phyloP scores from a whole-genome alignment of 2,888 invertebrate species.

The Dynastes grantii region DNA sequence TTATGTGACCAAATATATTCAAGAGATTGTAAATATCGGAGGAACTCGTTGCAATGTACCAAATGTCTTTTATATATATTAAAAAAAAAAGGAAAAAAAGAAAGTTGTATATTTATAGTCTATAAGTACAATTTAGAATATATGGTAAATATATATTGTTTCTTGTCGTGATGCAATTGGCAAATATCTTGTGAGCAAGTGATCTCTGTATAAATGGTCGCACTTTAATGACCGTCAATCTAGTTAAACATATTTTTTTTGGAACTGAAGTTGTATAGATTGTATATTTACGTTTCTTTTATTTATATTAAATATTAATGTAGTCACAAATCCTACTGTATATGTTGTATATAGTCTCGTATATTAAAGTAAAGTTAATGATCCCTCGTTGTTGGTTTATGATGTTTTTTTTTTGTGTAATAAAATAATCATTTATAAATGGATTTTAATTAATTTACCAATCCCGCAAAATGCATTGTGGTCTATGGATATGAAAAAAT shows the following conservation, averaged over 20 bases:
- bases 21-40: slow-evolving; percentile 45
- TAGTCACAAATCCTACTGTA: slow-evolving; percentile 59
- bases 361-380: slow-evolving; percentile 63
- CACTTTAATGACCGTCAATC: slow-evolving; percentile 35
- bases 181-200: slow-evolving; percentile 59
- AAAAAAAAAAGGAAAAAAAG: slow-evolving; percentile 23
- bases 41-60: slow-evolving; percentile 55
- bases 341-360: slow-evolving; percentile 68
- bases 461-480: too few relatives aligned
- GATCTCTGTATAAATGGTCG: slow-evolving; percentile 64
- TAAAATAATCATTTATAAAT: slow-evolving; percentile 58
- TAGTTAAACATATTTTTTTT: slow-evolving; percentile 56
- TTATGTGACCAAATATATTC: slow-evolving; percentile 46
- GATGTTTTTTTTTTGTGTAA: slow-evolving; percentile 64
- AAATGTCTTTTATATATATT: slow-evolving; percentile 51
- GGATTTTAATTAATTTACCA: slow-evolving; percentile 7
- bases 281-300: slow-evolving; percentile 62
- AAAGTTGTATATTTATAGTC: slow-evolving; percentile 46
- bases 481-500: too few relatives aligned
- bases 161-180: slow-evolving; percentile 62
- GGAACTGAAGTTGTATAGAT: slow-evolving; percentile 67
- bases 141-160: slow-evolving; percentile 38
- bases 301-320: slow-evolving; percentile 61
- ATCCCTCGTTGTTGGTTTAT: slow-evolving; percentile 65
- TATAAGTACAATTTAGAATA: slow-evolving; percentile 54